These are phyloP conservation scores for Alligator sinensis DNA, from an alignment of 2,113 vertebrate species.

Conservation along the genomic window DNA sequence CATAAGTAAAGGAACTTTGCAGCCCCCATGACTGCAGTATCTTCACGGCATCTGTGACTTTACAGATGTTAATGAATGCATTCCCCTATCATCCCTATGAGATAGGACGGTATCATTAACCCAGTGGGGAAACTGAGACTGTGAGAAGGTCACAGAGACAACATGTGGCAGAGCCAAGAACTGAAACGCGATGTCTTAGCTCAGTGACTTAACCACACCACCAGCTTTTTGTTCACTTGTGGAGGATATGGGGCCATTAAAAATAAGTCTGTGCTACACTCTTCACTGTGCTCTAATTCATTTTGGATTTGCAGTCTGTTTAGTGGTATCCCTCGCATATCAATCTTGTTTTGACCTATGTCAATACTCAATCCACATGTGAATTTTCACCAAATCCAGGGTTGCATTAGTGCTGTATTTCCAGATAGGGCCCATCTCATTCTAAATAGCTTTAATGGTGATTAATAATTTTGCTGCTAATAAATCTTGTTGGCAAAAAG, in stretches of 20 bases:
- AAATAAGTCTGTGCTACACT: background rate
- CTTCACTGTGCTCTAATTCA: background rate
- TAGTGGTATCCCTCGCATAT: background rate
- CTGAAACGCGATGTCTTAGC: background rate
- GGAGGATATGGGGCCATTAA: background rate
- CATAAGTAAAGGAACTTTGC: background rate
- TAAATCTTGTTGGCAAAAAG: slow-evolving; percentile 69
- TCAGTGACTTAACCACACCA: background rate
- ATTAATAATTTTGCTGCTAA: slow-evolving; percentile 74
- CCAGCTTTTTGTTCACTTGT: background rate
- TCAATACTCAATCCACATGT: background rate
- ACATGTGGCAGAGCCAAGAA: background rate
- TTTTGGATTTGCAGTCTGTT: background rate
- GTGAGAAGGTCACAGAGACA: background rate
- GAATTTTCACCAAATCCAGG: background rate
- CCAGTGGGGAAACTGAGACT: rapidly evolving
- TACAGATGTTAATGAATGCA: background rate
- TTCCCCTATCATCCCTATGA: background rate
- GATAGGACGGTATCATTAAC: background rate
- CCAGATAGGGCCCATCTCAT: slow-evolving; percentile 4
- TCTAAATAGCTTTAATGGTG: slow-evolving; percentile 58
- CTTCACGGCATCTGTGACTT: background rate
- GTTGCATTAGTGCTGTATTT: background rate
- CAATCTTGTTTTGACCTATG: background rate
- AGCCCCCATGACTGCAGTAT: background rate